Conservation (phyloP, 2,113 vertebrate genomes). For the Meriones unguiculatus region DNA sequence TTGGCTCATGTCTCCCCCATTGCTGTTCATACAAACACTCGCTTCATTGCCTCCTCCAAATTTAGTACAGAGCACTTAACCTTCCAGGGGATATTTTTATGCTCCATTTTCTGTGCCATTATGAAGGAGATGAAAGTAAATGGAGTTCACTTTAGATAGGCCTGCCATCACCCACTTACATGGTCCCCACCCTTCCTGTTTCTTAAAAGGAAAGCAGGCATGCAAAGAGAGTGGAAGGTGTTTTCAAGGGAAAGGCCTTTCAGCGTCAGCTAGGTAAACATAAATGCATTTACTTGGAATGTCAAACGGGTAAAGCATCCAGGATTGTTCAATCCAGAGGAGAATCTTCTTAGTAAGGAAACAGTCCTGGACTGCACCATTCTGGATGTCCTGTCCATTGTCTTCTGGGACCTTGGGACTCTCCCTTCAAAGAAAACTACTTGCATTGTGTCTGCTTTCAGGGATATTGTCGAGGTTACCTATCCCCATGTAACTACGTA, state of each 20-base stretch:
- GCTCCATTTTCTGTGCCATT: slow-evolving; percentile 88
- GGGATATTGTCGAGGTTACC: neutral
- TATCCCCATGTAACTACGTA: neutral
- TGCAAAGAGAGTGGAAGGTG: neutral
- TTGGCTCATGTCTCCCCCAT: slow-evolving; percentile 19
- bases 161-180: slow-evolving; percentile 67
- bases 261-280: neutral
- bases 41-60: slow-evolving; percentile 73
- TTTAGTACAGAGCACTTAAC: slow-evolving; percentile 85
- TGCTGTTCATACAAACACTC: neutral
- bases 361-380: neutral
- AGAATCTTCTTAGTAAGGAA: neutral
- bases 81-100: slow-evolving; percentile 85
- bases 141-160: slow-evolving; percentile 77
- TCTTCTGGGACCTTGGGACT: neutral
- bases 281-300: neutral
- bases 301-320: neutral
- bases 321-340: neutral
- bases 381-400: neutral
- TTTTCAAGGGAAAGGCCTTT: slow-evolving; percentile 13
- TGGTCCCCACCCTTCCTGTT: neutral
- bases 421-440: neutral
- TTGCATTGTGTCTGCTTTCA: neutral
- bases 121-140: slow-evolving; percentile 84
- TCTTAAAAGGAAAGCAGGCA: slow-evolving; percentile 18